Conservation (phyloP, 2,888 invertebrate species). For the Scelioninae gen. 2 region DNA sequence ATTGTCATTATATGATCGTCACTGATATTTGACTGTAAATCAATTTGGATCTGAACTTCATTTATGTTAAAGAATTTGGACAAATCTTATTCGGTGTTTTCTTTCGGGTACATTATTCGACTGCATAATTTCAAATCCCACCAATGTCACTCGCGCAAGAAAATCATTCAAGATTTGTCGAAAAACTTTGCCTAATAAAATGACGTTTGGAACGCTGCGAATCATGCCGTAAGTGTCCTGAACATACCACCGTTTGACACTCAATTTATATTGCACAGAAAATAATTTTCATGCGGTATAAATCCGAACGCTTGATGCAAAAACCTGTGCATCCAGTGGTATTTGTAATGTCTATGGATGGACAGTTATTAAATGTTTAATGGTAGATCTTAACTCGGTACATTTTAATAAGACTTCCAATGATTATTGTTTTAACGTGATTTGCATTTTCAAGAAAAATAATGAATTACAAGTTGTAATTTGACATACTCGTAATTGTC, state of each 20-base stretch:
- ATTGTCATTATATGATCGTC: constrained; percentile 11
- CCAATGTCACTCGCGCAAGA: too few relatives aligned
- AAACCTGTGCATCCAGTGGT: too few relatives aligned
- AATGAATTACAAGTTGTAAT: not conserved
- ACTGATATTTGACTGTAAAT: constrained; percentile 22
- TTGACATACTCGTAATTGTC: too few relatives aligned
- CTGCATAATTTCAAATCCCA: too few relatives aligned
- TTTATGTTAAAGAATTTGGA: constrained; percentile 21
- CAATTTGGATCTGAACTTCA: constrained; percentile 4
- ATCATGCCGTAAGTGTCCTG: constrained; percentile 34
- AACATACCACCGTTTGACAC: not conserved
- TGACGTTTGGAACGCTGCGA: constrained; percentile 16
- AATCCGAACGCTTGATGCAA: too few relatives aligned
- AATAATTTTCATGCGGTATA: too few relatives aligned
- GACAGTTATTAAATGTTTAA: constrained; percentile 37
- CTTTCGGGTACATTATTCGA: not conserved
- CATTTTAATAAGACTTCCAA: constrained; percentile 10
- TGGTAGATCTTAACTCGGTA: constrained; percentile 14
- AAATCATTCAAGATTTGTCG: constrained; percentile 5
- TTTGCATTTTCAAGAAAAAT: constrained; percentile 37
- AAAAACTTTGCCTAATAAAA: constrained; percentile 18
- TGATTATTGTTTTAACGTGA: constrained; percentile 18
- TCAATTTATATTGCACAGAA: too few relatives aligned
- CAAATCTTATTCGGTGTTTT: not conserved
- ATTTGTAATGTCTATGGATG: not conserved